Base-by-base conservation (phyloP, 2,797 vertebrate species). In the Rhynchonycteris naso region DNA sequence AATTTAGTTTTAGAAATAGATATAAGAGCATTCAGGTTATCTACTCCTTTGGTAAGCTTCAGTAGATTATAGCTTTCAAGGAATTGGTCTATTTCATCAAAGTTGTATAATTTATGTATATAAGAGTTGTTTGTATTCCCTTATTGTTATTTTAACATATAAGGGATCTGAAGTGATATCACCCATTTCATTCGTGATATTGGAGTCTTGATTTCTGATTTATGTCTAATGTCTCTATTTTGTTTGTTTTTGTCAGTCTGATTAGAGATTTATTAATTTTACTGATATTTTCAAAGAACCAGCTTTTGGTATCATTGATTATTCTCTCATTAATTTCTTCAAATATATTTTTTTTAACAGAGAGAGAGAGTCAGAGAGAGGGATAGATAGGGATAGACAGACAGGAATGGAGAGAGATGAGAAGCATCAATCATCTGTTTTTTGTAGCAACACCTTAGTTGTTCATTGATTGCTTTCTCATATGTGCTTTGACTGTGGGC, bases 1-100 rank as follows among this genome's bases (percentile, higher is more conserved):
- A 71, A 33, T 75, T 82, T 89, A 50, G 74, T 86, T 93, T 89
- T 81, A 35, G 71, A 94, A 71, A 75, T 75, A 81, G 6, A 76
- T 56, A 26, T 4, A 47, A 16, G 26, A 85, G 81, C 66, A 18
- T 59, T 80, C 21, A 69, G 7, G 30, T 84, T 91, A 33, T 75
- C 59, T 81, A 56, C 3, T 68, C 26, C 28, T 88, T 91, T 18
- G 24, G 11, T 82, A 30, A 68, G 35, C 68, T 80, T 95, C 78
- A 24, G 6, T 92, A 68, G 14, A 35, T 88, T 76, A 11, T 61
- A 58, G 59, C 58, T 88, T 94, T 85, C 19, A 71, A 90, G 24
- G 61, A 90, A 88, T 56, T 59, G 33, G 7, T 18, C 47, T 28
- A 15, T 84, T 90, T 90, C 28, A 74, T 81, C 33, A 80, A 33